phyloP scores from a whole-genome alignment of 2,888 invertebrate species.

The Copidosoma aretas region DNA sequence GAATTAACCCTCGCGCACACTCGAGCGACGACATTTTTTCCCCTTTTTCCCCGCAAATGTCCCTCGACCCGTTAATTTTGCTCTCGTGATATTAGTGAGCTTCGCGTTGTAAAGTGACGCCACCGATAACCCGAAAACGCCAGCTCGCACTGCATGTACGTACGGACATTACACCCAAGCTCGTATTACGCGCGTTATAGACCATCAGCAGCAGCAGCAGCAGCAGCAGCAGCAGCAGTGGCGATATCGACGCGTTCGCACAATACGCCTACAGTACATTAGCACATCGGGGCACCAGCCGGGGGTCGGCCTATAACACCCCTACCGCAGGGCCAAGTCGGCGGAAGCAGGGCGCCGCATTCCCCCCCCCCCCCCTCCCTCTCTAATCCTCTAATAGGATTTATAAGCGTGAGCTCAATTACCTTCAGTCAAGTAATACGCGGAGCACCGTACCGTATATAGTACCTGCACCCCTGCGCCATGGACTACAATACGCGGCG shows the following conservation, averaged over 20 bases:
- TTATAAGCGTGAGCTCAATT: conserved; percentile 61
- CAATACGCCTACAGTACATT: background rate
- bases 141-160: too few relatives aligned
- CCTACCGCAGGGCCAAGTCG: conserved; percentile 27
- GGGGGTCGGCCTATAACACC: background rate
- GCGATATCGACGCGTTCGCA: conserved; percentile 3
- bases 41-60: background rate
- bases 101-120: too few relatives aligned
- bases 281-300: conserved; percentile 8
- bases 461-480: too few relatives aligned
- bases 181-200: too few relatives aligned
- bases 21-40: conserved; percentile 30
- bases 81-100: too few relatives aligned
- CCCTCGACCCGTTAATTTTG: too few relatives aligned
- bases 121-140: too few relatives aligned
- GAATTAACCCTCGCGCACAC: conserved; percentile 39
- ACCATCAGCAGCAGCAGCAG: too few relatives aligned
- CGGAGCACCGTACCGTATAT: conserved; percentile 13
- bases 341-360: too few relatives aligned
- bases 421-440: conserved; percentile 57
- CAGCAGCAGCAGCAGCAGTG: too few relatives aligned
- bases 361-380: conserved; percentile 28
- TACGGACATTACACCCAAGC: too few relatives aligned
- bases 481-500: background rate
- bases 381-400: conserved; percentile 62